Base-by-base conservation (phyloP, 2,888 invertebrate genomes). In the Campoletis raptor region DNA sequence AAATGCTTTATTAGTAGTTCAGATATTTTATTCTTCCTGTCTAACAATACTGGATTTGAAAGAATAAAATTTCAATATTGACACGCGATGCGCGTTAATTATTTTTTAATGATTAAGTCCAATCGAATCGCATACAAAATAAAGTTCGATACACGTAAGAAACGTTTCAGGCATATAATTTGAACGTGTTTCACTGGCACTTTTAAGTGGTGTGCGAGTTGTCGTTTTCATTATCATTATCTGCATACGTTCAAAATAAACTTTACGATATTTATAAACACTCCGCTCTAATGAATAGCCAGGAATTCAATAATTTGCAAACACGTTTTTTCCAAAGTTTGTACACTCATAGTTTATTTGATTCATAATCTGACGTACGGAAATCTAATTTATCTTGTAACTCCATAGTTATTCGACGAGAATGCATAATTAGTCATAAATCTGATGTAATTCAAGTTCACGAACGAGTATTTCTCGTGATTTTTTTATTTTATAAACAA, bases 381-480 rank as follows among this genome's bases (percentile, higher is more conserved):
- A 36, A 42, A 45, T 77, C 8, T 18, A 5, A 15, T 12, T 36
- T 45, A 36, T 0, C 2, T n/a, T n/a, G 7, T 40, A 24, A 42
- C 21, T 42, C 42, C 42, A 76, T 54, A 69, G 48, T 69, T 18
- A 70, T 48, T 37, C 37, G 42, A 64, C 42, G 18, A 64, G 24
- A 15, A 30, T 45, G 40, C 10, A 5, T 21, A 15, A 15, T 45
- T 15, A 24, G 52, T 76, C 30, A 74, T 24, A 21, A 15, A 70
- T 21, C n/a, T 48, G 24, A 81, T 74, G 9, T n/a, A 70, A 70
- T 70, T 77, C 77, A 52, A 78, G 73, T 79, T 67, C 76, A 79
- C 67, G 57, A 42, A 30, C 70, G 69, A 76, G 42, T 74, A 30
- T 61, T 54, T 30, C 10, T 40, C 36, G 15, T 36, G 10, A n/a